Conservation (phyloP, 2,797 vertebrate genomes). For the Aselliscus stoliczkanus region DNA sequence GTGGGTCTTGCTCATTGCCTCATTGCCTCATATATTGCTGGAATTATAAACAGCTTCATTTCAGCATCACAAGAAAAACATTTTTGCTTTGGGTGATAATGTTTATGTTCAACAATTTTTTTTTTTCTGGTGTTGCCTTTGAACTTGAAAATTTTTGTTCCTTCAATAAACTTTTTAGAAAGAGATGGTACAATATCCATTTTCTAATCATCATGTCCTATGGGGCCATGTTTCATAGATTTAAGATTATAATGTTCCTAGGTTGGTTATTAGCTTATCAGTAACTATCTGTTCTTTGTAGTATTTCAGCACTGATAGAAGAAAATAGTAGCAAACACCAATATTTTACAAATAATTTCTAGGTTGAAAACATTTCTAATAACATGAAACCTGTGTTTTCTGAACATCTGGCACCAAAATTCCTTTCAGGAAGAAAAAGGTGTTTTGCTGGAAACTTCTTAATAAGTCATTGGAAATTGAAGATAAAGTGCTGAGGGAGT, state of each 20-base stretch:
- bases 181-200: neutral
- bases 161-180: neutral
- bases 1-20: constrained; percentile 20
- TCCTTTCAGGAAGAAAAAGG: neutral
- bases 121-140: neutral
- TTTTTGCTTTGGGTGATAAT: neutral
- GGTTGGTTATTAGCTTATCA: neutral
- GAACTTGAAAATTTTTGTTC: constrained; percentile 4
- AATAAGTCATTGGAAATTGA: neutral
- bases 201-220: constrained; percentile 23
- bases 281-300: neutral
- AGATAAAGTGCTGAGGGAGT: neutral
- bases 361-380: neutral
- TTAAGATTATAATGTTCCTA: neutral
- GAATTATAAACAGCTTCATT: constrained; percentile 30
- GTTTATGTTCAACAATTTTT: neutral
- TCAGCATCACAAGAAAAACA: neutral
- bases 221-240: neutral
- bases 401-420: neutral
- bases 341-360: neutral
- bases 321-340: neutral
- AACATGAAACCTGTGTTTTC: neutral
- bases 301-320: neutral
- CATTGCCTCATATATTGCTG: neutral
- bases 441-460: neutral